phyloP scores from a whole-genome alignment of 2,113 vertebrate genomes.

The Macheiramphus alcinus region DNA sequence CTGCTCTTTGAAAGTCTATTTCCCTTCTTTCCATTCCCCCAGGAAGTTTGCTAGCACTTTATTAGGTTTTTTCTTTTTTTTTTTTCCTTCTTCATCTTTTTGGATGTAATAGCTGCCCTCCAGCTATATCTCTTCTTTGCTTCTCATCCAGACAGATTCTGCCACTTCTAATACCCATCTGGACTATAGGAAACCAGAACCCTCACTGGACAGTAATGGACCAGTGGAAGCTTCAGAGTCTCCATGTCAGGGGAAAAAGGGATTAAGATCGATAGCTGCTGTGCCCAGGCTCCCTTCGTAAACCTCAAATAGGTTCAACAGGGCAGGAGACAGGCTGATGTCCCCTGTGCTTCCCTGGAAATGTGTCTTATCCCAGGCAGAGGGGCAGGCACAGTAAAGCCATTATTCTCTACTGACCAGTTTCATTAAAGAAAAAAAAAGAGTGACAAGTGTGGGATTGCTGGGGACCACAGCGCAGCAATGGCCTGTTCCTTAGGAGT shows the following conservation, averaged over 20 bases:
- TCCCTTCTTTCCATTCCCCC: not conserved
- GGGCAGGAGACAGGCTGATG: not conserved
- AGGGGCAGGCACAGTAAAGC: not conserved
- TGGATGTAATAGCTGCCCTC: not conserved
- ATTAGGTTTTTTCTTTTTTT: not conserved
- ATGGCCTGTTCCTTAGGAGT: not conserved
- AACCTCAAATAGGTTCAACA: not conserved
- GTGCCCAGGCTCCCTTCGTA: not conserved
- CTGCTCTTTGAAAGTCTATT: not conserved
- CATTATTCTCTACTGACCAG: not conserved
- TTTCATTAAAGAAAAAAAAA: not conserved
- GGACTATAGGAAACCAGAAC: not conserved
- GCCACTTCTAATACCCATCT: not conserved
- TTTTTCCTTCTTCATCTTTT: not conserved
- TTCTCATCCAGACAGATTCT: not conserved
- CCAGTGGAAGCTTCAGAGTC: not conserved
- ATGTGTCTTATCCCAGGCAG: not conserved
- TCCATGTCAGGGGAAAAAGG: not conserved
- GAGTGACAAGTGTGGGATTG: not conserved
- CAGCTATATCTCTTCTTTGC: not conserved
- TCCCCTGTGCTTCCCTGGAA: not conserved
- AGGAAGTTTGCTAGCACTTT: not conserved
- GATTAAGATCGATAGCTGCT: not conserved
- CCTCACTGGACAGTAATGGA: not conserved
- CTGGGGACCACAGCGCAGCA: not conserved